Base-by-base conservation (phyloP, 1,140 invertebrate species). In the Dreissena rostriformis region DNA sequence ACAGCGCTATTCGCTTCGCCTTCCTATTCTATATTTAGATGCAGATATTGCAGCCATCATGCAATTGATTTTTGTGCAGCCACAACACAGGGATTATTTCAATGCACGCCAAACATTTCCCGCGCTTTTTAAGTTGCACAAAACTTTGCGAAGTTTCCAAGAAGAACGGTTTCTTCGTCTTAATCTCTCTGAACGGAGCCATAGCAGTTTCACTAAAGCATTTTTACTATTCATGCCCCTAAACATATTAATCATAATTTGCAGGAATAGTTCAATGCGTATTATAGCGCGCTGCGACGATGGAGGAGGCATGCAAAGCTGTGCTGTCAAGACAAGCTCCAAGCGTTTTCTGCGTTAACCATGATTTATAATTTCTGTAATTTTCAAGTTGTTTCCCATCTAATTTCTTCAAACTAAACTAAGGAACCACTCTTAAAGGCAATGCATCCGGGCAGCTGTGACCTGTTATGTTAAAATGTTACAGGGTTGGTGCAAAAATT, bases 351-450 rank as follows among this genome's bases (percentile, higher is more conserved):
- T 52, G 29, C 51, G 4, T 77, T 84, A 74, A 84, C 77, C 71
- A 84, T 76, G 76, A 84, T 84, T 84, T 84, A 84, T 84, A 76
- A 74, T 84, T 82, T 82, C 72, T 82, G 57, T 73, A 74, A 73
- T 71, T 82, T 84, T 84, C 74, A 84, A 76, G 82, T 77, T 84
- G 82, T 84, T 84, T 57, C 77, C 73, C 82, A 84, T 84, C 68
- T 77, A 29, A 76, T 77, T 67, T 84, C 63, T 84, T 77, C 61
- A 76, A 84, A 84, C 57, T 77, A 63, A 84, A 74, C 29, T 19
- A n/a, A 55, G 63, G 53, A 24, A 66, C 68, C 51, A 70, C 82
- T 63, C 52, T 57, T 28, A 61, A 82, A 61, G 66, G 57, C 53
- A 68, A 28, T 71, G 74, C 55, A 77, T 49, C 28, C 71, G 24